Conservation (phyloP, 2,797 vertebrate genomes). For the Sylvilagus floridanus region DNA sequence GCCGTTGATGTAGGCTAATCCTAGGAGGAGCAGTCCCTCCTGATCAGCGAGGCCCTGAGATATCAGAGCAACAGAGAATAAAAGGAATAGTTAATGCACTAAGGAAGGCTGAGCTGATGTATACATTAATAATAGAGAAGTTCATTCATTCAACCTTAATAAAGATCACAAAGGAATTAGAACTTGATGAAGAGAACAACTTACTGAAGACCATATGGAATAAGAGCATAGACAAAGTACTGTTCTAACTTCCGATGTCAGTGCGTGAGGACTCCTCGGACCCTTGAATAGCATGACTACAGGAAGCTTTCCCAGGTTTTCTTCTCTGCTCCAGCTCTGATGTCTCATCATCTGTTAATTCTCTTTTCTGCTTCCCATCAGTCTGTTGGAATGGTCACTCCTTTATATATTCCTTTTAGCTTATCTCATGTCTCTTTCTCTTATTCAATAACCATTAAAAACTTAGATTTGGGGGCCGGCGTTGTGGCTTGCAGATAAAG, state of each 20-base stretch:
- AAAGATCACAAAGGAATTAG: conserved; percentile 14
- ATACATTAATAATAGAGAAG: neutral
- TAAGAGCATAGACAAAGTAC: conserved; percentile 34
- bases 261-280: neutral
- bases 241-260: neutral
- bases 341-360: neutral
- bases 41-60: neutral
- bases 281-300: neutral
- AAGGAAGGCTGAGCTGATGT: neutral
- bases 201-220: conserved; percentile 43
- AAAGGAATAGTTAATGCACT: neutral
- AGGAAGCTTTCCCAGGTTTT: neutral
- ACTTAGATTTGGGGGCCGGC: neutral
- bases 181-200: conserved; percentile 11
- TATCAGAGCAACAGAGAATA: neutral
- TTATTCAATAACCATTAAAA: neutral
- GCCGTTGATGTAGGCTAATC: neutral
- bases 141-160: conserved; percentile 30
- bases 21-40: neutral
- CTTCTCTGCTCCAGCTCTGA: neutral
- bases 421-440: neutral
- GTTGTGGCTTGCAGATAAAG: no score
- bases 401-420: neutral
- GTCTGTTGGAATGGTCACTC: neutral
- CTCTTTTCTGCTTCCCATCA: neutral